Percentiles rank a stretch among this genome's conserved stretches.
Evolutionary conservation across 2,888 invertebrate species (phyloP).

Genomic region (Eupithecia dodoneata): DNA sequence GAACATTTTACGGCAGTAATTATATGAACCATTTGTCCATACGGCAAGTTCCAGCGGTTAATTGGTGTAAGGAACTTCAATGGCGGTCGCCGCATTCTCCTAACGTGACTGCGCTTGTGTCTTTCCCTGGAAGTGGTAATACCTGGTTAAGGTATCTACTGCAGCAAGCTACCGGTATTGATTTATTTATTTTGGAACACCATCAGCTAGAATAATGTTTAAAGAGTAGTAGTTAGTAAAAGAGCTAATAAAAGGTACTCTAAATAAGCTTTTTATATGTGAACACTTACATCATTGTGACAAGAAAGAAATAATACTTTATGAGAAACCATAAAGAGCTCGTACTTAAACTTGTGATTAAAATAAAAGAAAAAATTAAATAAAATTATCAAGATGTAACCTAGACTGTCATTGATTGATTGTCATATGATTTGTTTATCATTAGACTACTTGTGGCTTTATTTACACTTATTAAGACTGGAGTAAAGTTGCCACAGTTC

Average conservation of each 20-base stretch:
- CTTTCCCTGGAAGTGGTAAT: conserved; percentile 93
- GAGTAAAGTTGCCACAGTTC: background rate
- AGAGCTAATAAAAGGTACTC: too few species aligned
- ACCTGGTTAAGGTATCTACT: conserved; percentile 92
- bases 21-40: conserved; percentile 64
- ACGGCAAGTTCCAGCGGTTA: conserved; percentile 62
- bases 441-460: too few species aligned
- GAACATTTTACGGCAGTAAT: conserved; percentile 58
- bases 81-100: conserved; percentile 76
- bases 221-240: too few species aligned
- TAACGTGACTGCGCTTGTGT: conserved; percentile 86
- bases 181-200: background rate
- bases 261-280: too few species aligned
- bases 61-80: conserved; percentile 82
- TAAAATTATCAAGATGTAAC: too few species aligned
- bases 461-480: background rate
- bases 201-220: too few species aligned
- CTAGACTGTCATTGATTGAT: too few species aligned
- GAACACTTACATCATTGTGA: too few species aligned
- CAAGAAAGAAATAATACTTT: too few species aligned
- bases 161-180: conserved; percentile 89
- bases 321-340: too few species aligned
- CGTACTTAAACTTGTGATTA: too few species aligned
- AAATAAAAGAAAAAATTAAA: too few species aligned
- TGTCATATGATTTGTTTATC: background rate